phyloP scores from a whole-genome alignment of 2,888 invertebrate genomes.

The Cybosia mesomella region DNA sequence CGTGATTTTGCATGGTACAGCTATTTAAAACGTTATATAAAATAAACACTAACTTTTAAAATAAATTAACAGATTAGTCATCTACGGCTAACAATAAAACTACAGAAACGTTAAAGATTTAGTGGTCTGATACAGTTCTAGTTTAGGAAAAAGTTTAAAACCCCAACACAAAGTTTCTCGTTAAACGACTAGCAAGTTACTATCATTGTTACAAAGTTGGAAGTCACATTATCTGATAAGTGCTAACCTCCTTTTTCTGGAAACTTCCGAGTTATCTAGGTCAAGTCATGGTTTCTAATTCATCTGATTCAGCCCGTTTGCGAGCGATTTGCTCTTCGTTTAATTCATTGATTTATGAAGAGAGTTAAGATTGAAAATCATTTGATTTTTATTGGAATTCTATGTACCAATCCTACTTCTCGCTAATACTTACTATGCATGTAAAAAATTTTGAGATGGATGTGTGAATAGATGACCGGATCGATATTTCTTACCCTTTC shows the following conservation, averaged over 20 bases:
- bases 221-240: conserved; percentile 57
- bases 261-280: conserved; percentile 54
- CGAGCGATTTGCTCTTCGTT: conserved; percentile 40
- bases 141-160: conserved; percentile 54
- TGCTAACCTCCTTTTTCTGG: conserved; percentile 53
- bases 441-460: no score
- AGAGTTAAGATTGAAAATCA: neutral
- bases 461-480: no score
- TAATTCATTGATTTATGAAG: conserved; percentile 27
- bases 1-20: neutral
- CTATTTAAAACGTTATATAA: neutral
- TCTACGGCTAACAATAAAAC: conserved; percentile 44
- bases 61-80: conserved; percentile 39
- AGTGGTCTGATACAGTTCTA: conserved; percentile 44
- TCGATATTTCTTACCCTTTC: no score
- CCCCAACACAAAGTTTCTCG: conserved; percentile 50
- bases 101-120: conserved; percentile 49
- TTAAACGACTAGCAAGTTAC: conserved; percentile 52
- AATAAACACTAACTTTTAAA: conserved; percentile 17
- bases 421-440: neutral
- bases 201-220: conserved; percentile 53
- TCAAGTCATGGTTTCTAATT: conserved; percentile 53
- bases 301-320: conserved; percentile 44
- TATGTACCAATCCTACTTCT: neutral
- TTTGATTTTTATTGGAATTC: neutral